Conservation (phyloP, 2,888 invertebrate genomes). For the Apamea sordens region DNA sequence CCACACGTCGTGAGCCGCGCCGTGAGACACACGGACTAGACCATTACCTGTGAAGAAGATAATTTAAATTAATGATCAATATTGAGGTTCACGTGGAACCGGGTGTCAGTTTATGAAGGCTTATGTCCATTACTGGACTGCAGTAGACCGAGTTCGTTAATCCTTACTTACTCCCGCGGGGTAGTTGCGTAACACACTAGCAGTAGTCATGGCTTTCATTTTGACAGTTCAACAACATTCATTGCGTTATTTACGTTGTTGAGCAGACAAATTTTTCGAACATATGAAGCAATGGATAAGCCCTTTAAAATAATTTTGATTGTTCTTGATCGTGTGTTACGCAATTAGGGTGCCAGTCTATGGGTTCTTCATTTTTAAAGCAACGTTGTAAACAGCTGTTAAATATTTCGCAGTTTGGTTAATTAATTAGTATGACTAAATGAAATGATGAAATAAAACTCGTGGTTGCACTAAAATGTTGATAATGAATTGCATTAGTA, state of each 20-base stretch:
- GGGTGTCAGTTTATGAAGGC: not conserved
- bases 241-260: too few relatives aligned
- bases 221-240: too few relatives aligned
- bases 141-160: not conserved
- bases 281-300: too few relatives aligned
- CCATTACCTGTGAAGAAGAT: slow-evolving; percentile 90
- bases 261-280: too few relatives aligned
- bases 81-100: not conserved
- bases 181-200: too few relatives aligned
- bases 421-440: not conserved
- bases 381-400: not conserved
- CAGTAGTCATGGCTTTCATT: too few relatives aligned
- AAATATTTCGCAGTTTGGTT: not conserved
- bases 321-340: too few relatives aligned
- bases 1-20: slow-evolving; percentile 92
- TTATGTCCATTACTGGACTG: not conserved
- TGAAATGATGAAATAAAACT: not conserved
- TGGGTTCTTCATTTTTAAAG: not conserved
- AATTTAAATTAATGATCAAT: slow-evolving; percentile 13
- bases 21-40: slow-evolving; percentile 91
- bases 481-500: not conserved
- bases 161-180: not conserved
- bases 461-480: not conserved
- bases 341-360: not conserved
- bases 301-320: too few relatives aligned